Conservation (phyloP, 92 coral and sea anemone species). For the Phenganax stokvisi region DNA sequence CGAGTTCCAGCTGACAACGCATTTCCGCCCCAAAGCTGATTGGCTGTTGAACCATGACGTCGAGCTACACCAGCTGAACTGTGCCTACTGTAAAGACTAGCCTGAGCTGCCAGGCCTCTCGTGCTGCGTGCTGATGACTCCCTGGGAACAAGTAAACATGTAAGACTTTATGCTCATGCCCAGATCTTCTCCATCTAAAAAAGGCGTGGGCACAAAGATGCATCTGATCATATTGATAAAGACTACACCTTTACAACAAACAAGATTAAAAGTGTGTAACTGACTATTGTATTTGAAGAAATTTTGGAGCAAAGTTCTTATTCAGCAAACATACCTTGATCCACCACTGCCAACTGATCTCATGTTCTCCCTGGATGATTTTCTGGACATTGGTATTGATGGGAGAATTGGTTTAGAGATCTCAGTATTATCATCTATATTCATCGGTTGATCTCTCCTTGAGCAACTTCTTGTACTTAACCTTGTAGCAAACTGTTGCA, state of each 20-base stretch:
- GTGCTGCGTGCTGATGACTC: constrained; percentile 43
- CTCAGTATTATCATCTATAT: constrained; percentile 1
- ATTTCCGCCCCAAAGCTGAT: constrained; percentile 38
- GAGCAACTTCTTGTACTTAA: constrained; percentile 23
- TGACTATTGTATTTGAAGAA: no score
- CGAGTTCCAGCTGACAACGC: constrained; percentile 59
- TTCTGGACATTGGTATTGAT: background rate
- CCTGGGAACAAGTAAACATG: background rate
- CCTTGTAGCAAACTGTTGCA: constrained; percentile 18
- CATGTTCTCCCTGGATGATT: background rate
- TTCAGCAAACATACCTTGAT: constrained; percentile 7
- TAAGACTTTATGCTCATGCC: background rate
- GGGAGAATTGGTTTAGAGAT: constrained; percentile 13
- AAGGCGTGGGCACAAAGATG: no score
- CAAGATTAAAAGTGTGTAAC: background rate
- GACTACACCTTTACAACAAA: no score
- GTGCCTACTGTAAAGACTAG: constrained; percentile 83
- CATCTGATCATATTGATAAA: no score
- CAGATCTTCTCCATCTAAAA: background rate
- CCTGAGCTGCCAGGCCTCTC: constrained; percentile 89
- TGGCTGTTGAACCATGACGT: constrained; percentile 37
- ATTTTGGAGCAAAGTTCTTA: no score
- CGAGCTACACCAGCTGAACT: constrained; percentile 26
- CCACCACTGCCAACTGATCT: constrained; percentile 23
- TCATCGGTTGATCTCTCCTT: constrained; percentile 30